Evolutionary conservation across 2,113 vertebrate species (phyloP).

Genomic region (Burhinus bistriatus): DNA sequence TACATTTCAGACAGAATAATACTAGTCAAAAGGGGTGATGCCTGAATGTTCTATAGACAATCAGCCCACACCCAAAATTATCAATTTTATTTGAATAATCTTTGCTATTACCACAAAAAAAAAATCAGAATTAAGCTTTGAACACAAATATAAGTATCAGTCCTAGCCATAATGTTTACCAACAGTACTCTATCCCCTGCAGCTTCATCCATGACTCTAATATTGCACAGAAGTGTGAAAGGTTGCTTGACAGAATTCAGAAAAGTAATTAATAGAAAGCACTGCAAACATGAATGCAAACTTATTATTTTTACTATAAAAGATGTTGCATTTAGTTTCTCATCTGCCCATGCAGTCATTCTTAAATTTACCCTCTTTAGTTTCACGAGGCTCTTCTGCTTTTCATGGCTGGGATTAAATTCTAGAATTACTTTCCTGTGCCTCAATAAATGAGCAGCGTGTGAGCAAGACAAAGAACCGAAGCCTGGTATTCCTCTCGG

Average conservation of each 20-base stretch:
- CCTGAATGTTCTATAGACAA: not conserved
- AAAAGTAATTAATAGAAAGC: not conserved
- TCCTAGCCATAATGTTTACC: not conserved
- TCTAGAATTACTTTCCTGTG: not conserved
- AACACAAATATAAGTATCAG: not conserved
- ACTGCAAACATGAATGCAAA: not conserved
- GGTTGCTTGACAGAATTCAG: not conserved
- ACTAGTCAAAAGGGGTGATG: not conserved
- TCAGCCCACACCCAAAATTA: not conserved
- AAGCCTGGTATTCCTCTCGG: not conserved
- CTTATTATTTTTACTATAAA: not conserved
- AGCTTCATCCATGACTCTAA: accelerated
- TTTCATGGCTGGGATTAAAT: not conserved
- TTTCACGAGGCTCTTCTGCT: not conserved
- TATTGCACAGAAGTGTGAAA: not conserved
- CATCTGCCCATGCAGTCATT: accelerated
- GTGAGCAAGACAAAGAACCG: not conserved
- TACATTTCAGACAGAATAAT: not conserved
- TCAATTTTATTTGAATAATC: not conserved
- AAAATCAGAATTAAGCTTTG: not conserved
- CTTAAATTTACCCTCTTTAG: not conserved
- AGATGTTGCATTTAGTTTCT: not conserved
- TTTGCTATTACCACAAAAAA: not conserved
- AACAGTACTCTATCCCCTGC: not conserved
- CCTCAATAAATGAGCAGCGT: not conserved